phyloP scores from a whole-genome alignment of 2,797 vertebrate genomes.

The Enteromius argenteus region DNA sequence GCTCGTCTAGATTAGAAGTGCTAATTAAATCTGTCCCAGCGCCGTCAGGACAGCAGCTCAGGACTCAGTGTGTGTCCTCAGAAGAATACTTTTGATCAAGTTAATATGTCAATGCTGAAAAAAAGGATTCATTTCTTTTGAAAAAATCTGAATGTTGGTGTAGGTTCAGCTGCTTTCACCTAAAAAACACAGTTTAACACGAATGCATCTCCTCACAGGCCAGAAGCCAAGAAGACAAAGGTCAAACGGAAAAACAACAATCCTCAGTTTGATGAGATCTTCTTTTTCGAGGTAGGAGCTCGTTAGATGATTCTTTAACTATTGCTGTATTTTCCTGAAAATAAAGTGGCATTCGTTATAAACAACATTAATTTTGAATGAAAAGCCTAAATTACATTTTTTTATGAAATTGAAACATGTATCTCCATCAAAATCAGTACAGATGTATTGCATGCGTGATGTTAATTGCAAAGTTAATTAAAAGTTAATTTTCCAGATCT shows the following conservation, averaged over 20 bases:
- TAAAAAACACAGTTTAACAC: neutral
- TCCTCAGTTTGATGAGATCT: conserved; percentile 97
- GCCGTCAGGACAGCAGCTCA: neutral
- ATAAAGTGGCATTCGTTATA: too few species aligned
- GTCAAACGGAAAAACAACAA: conserved; percentile 98
- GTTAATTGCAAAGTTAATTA: too few species aligned
- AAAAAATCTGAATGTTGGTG: too few species aligned
- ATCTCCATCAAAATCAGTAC: too few species aligned
- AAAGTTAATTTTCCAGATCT: too few species aligned
- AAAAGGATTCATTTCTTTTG: neutral
- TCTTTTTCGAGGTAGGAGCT: conserved; percentile 93
- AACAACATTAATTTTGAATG: too few species aligned
- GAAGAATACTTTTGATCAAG: neutral
- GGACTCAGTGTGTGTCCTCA: neutral
- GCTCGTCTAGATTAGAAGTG: neutral
- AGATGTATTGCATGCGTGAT: too few species aligned
- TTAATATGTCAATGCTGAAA: neutral
- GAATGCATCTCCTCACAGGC: conserved; percentile 74
- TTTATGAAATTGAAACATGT: too few species aligned
- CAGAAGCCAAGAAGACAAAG: conserved; percentile 98
- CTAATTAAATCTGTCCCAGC: neutral
- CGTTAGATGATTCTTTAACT: neutral
- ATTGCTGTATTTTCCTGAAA: too few species aligned
- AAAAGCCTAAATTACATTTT: too few species aligned
- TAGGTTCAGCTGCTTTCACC: too few species aligned